These are phyloP conservation scores for Ophion slaviceki DNA, from an alignment of 2,888 invertebrate genomes.

Conservation along the genomic window DNA sequence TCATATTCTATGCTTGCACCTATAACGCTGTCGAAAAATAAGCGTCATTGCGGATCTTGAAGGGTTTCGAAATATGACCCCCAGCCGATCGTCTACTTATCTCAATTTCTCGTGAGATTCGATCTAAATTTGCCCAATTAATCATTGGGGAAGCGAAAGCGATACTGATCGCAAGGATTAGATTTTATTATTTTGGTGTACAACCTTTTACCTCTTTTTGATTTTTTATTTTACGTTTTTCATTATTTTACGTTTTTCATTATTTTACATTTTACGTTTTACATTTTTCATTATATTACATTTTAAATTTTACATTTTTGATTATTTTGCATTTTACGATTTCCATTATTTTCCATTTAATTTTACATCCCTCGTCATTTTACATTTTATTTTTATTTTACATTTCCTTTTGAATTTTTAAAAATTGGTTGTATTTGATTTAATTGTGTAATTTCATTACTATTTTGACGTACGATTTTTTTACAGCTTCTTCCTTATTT, in stretches of 20 bases:
- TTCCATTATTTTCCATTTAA: too few relatives aligned
- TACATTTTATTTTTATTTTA: too few relatives aligned
- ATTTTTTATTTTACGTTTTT: background rate
- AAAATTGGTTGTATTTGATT: background rate
- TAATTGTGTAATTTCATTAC: background rate
- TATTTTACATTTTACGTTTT: background rate
- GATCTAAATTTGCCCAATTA: background rate
- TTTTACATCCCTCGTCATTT: too few relatives aligned
- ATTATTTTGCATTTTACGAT: background rate
- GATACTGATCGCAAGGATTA: background rate
- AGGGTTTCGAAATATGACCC: slow-evolving; percentile 53
- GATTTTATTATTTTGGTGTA: too few relatives aligned
- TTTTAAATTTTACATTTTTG: background rate
- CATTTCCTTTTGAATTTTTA: too few relatives aligned
- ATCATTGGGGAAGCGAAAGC: background rate
- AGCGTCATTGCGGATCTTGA: slow-evolving; percentile 60
- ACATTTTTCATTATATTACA: background rate
- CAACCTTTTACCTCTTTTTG: background rate
- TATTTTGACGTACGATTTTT: too few relatives aligned
- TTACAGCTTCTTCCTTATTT: too few relatives aligned
- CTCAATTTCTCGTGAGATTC: slow-evolving; percentile 35
- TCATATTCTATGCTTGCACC: slow-evolving; percentile 69
- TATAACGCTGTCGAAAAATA: slow-evolving; percentile 69
- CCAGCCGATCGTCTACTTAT: slow-evolving; percentile 40
- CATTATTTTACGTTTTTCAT: too few relatives aligned